These are phyloP conservation scores for Notarius lentiginosus DNA, from an alignment of 2,113 vertebrate species.

Conservation along the genomic window DNA sequence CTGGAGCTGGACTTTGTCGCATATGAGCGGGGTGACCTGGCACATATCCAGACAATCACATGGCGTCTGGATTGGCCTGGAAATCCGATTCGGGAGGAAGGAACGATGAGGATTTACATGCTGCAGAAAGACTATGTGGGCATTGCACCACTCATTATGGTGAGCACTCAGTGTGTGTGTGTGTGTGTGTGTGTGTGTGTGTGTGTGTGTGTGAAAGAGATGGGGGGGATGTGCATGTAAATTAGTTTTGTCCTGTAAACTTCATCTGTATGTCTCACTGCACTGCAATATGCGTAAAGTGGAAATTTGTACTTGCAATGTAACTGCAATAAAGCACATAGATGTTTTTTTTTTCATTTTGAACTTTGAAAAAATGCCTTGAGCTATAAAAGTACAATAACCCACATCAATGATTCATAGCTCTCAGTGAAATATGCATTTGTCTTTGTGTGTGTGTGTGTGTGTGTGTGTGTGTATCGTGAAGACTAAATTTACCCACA, in stretches of 20 bases:
- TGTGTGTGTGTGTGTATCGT: background rate
- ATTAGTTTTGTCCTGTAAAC: background rate
- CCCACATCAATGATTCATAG: slow-evolving; percentile 37
- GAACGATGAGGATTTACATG: slow-evolving; percentile 82
- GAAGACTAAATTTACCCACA: no score
- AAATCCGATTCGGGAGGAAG: slow-evolving; percentile 73
- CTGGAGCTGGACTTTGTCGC: slow-evolving; percentile 87
- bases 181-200: background rate
- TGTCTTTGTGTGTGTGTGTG: slow-evolving; percentile 34
- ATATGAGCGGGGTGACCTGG: slow-evolving; percentile 71
- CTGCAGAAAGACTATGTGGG: slow-evolving; percentile 82
- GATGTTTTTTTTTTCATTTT: slow-evolving; percentile 27
- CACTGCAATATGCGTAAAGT: background rate
- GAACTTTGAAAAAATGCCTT: slow-evolving; percentile 17
- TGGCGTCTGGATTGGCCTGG: slow-evolving; percentile 91
- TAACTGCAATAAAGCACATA: slow-evolving; percentile 8
- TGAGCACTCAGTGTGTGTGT: slow-evolving; percentile 64
- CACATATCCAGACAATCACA: slow-evolving; percentile 81
- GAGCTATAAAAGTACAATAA: slow-evolving; percentile 44
- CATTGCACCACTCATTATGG: slow-evolving; percentile 87
- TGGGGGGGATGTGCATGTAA: background rate
- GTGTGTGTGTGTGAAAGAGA: background rate
- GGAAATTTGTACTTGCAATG: background rate
- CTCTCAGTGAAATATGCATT: slow-evolving; percentile 10
- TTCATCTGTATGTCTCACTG: background rate